Conservation (phyloP, 2,113 vertebrate genomes). For the Mormyrus iriodes region DNA sequence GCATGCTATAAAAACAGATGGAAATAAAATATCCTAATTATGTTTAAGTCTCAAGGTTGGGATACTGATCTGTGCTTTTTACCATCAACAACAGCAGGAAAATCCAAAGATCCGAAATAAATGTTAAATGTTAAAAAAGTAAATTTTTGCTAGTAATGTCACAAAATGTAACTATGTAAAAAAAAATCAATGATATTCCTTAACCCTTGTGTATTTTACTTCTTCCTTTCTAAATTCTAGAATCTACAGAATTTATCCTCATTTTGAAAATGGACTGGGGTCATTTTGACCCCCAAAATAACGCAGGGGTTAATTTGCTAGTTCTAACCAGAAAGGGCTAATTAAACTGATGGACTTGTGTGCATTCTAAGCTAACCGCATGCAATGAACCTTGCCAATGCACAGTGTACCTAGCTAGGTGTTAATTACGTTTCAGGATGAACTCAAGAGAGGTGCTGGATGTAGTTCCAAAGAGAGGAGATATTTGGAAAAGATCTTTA, state of each 20-base stretch:
- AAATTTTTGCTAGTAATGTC: background rate
- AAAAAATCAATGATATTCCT: background rate
- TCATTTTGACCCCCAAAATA: too few species aligned
- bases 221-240: too few species aligned
- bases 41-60: background rate
- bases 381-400: background rate
- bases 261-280: too few species aligned
- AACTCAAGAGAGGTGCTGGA: background rate
- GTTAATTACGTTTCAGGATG: background rate
- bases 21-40: background rate
- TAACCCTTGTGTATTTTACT: too few species aligned
- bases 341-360: background rate
- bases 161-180: background rate
- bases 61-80: background rate
- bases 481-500: too few species aligned
- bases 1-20: background rate
- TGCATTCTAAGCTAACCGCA: background rate
- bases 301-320: too few species aligned
- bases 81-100: background rate
- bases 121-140: background rate
- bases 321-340: background rate
- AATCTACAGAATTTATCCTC: too few species aligned
- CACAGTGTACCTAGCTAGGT: background rate
- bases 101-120: background rate
- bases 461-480: too few species aligned